A percentile compares a stretch with the other conserved stretches of the same genome.
Evolutionary conservation across 2,797 vertebrate species (phyloP).

Genomic region (Neopelma chrysocephalum): DNA sequence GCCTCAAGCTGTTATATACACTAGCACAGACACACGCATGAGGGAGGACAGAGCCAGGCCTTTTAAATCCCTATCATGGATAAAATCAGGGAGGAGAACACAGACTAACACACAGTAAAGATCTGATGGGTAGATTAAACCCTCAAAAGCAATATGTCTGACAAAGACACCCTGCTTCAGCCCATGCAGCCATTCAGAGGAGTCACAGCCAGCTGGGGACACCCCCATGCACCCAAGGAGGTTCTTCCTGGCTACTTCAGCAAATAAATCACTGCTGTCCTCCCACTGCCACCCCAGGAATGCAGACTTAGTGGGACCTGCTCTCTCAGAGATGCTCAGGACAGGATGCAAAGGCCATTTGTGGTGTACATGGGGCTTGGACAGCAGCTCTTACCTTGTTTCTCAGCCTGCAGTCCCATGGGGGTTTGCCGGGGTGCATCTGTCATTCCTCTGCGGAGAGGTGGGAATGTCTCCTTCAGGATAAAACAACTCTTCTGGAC

Average conservation of each 20-base stretch:
- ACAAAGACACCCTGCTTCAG: neutral
- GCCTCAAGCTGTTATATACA: neutral
- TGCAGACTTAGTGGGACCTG: neutral
- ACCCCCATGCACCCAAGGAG: fast-evolving
- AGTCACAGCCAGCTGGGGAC: neutral
- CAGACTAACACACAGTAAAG: neutral
- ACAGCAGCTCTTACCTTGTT: neutral
- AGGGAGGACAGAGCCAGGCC: neutral
- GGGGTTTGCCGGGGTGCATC: neutral
- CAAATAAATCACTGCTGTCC: neutral
- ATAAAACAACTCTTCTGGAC: neutral
- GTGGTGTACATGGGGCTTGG: fast-evolving
- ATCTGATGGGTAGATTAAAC: neutral
- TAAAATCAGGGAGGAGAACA: neutral
- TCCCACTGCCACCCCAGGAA: neutral
- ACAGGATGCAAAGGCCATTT: neutral
- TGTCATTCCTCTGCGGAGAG: neutral
- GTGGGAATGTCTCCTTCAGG: neutral
- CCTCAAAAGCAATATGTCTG: neutral
- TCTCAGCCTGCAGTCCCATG: neutral
- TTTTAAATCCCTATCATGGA: neutral
- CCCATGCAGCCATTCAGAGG: neutral
- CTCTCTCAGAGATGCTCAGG: neutral
- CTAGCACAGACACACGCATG: neutral
- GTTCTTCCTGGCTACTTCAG: neutral